phyloP scores from a whole-genome alignment of 2,797 vertebrate genomes.

The Cossypha caffra region DNA sequence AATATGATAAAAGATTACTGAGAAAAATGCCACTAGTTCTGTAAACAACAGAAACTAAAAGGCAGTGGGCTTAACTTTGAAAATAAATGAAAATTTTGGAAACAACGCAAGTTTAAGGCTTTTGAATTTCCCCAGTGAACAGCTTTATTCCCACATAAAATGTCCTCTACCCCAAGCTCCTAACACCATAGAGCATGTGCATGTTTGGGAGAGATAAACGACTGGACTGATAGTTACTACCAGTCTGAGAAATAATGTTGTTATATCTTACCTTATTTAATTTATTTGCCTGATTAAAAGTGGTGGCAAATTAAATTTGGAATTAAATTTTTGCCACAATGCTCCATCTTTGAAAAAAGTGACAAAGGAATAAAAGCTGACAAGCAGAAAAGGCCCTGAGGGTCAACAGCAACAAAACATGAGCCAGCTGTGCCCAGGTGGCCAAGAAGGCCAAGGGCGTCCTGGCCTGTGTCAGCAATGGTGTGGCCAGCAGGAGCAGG shows the following conservation, averaged over 20 bases:
- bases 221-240: not conserved
- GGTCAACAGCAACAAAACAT: fast-evolving
- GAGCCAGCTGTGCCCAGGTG: not conserved
- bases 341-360: not conserved
- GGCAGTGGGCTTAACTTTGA: not conserved
- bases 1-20: not conserved
- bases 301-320: not conserved
- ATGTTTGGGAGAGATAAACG: not conserved
- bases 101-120: not conserved
- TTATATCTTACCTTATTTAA: not conserved
- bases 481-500: not conserved
- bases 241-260: not conserved
- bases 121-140: not conserved
- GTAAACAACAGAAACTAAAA: not conserved
- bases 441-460: not conserved
- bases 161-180: not conserved
- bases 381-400: not conserved
- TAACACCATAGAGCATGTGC: not conserved
- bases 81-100: not conserved
- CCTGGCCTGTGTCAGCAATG: not conserved
- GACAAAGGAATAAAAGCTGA: not conserved
- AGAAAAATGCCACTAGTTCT: not conserved
- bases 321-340: not conserved
- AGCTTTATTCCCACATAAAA: not conserved
- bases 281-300: not conserved